A percentile compares a stretch with the other conserved stretches of the same genome.
Evolutionary conservation across 1,140 invertebrate species (phyloP).

Genomic region (Drosophila leontia): DNA sequence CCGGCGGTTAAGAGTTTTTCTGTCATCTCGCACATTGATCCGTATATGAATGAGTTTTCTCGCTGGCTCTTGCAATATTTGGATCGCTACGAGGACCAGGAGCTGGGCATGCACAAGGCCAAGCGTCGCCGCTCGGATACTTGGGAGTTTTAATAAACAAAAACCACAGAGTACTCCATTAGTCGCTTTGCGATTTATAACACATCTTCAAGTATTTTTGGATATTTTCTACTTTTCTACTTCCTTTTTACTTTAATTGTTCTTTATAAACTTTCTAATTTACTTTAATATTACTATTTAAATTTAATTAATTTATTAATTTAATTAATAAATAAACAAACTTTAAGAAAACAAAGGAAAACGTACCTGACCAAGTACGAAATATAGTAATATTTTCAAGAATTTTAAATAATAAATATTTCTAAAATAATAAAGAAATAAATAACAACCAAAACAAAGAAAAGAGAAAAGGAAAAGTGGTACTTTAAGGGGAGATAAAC

Average conservation of each 20-base stretch:
- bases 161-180: not conserved
- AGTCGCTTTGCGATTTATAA: not conserved
- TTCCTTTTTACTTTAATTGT: no score
- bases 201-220: not conserved
- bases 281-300: no score
- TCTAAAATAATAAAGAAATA: not conserved
- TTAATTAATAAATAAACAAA: no score
- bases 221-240: no score
- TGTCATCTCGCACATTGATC: constrained; percentile 61
- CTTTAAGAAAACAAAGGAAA: no score
- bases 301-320: no score
- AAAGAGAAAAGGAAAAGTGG: not conserved
- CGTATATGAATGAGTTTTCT: constrained; percentile 63
- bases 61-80: constrained; percentile 64
- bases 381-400: no score
- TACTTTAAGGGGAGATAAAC: not conserved
- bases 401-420: no score
- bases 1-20: constrained; percentile 46
- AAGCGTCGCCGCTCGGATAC: constrained; percentile 28
- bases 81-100: constrained; percentile 44
- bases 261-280: no score
- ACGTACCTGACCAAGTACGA: no score
- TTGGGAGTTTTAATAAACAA: not conserved
- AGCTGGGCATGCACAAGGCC: constrained; percentile 13
- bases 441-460: not conserved